Percentiles rank a stretch among this genome's conserved stretches.
Conservation (phyloP, 2,888 invertebrate genomes). For the Tetrapedia diversipes region DNA sequence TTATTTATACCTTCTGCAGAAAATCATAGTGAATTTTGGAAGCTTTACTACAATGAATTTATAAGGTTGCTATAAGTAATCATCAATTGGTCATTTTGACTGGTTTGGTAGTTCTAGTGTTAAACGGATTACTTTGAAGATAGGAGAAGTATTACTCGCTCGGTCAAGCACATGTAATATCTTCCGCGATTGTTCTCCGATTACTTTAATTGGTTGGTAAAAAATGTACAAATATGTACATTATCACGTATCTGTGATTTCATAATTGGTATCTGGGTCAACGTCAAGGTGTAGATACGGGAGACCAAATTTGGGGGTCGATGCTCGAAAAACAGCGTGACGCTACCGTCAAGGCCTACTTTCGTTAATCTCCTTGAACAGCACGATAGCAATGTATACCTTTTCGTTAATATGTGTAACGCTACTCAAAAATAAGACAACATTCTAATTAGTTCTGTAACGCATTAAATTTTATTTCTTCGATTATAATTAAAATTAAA, state of each 20-base stretch:
- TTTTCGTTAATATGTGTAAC: background rate
- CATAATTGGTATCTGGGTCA: constrained; percentile 9
- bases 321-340: constrained; percentile 26
- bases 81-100: too few species aligned
- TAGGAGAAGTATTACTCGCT: background rate
- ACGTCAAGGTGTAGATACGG: constrained; percentile 20
- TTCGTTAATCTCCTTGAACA: constrained; percentile 38
- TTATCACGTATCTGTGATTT: background rate
- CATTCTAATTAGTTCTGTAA: background rate
- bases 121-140: too few species aligned
- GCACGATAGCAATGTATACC: constrained; percentile 1
- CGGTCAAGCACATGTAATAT: background rate
- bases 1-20: too few species aligned
- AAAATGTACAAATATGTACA: background rate
- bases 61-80: too few species aligned
- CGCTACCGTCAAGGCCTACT: constrained; percentile 28
- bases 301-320: constrained; percentile 25
- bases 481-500: background rate
- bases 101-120: too few species aligned
- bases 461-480: background rate
- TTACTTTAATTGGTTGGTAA: background rate
- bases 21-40: too few species aligned
- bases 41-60: too few species aligned
- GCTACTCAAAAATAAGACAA: background rate
- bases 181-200: background rate